phyloP scores from a whole-genome alignment of 2,113 vertebrate species.

The Rousettus leschenaultii region DNA sequence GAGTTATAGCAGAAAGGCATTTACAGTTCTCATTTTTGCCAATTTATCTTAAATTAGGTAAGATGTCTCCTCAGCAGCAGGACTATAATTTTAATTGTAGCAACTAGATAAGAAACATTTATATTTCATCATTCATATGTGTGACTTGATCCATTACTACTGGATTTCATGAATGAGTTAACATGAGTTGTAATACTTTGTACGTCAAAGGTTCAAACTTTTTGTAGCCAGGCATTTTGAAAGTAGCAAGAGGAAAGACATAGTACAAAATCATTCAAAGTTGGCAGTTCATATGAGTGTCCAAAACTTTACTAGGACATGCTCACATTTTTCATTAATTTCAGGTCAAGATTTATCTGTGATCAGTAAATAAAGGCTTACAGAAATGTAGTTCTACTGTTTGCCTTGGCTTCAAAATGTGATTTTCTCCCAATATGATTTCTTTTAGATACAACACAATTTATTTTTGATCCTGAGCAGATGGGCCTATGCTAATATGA shows the following conservation, averaged over 20 bases:
- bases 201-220: background rate
- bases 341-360: conserved; percentile 51
- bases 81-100: conserved; percentile 32
- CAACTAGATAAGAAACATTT: conserved; percentile 25
- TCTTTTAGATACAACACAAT: conserved; percentile 49
- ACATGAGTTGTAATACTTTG: background rate
- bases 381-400: conserved; percentile 42
- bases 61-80: background rate
- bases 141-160: conserved; percentile 17
- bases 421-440: conserved; percentile 43
- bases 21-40: conserved; percentile 21
- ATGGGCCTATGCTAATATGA: conserved; percentile 62
- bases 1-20: background rate
- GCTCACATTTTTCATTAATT: conserved; percentile 48
- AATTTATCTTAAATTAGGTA: conserved; percentile 18
- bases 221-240: conserved; percentile 31
- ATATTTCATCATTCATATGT: conserved; percentile 40
- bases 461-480: conserved; percentile 57
- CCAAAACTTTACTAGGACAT: conserved; percentile 26
- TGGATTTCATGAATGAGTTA: conserved; percentile 37
- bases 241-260: background rate
- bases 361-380: conserved; percentile 62
- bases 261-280: conserved; percentile 20
- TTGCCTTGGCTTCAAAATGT: conserved; percentile 41
- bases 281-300: background rate